Base-by-base conservation (phyloP, 2,888 invertebrate genomes). In the Lordiphosa fenestrarum region DNA sequence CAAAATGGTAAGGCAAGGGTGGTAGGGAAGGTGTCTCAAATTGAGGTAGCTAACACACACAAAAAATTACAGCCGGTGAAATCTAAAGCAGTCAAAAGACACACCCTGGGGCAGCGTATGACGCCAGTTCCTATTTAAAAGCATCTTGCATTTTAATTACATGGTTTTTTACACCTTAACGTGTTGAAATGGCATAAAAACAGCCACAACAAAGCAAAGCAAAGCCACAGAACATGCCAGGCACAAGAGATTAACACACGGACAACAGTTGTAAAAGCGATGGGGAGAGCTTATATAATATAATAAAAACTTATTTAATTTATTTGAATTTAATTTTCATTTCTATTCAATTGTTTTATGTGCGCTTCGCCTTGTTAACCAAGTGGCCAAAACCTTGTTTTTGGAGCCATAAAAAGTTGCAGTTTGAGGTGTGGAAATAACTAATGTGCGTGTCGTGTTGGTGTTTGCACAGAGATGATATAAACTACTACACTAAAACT, bases 401-500 rank as follows among this genome's bases (percentile, higher is more conserved):
- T 21, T 38, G 36, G 49, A 33, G 55, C 62, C 62, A 63, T 63
- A 62, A 61, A 53, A 61, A 62, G 35, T 41, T 37, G 15, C 15
- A 15, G 15, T 2, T 47, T 36, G 30, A 50, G 61, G 53, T 62
- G 62, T 61, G 62, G 56, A 65, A 49, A 36, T 38, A 33, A 33
- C 42, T 30, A 19, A n/a, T 37, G 10, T 57, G 58, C 33, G 54
- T 39, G 49, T 49, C 66, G 62, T 56, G 63, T 51, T 57, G n/a
- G 12, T 41, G 35, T 40, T 47, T 57, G 66, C 57, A 47, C 73
- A 70, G 33, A 33, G 30, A 63, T 83, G 81, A 76, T 70, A 68
- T 49, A 68, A 42, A 76, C 39, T n/a, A n/a, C n/a, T n/a, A n/a
- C n/a, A 77, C 66, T 83, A 75, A 80, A 83, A 85, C 57, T 83